Base-by-base conservation (phyloP, 2,888 invertebrate species). In the Drosophila birchii region DNA sequence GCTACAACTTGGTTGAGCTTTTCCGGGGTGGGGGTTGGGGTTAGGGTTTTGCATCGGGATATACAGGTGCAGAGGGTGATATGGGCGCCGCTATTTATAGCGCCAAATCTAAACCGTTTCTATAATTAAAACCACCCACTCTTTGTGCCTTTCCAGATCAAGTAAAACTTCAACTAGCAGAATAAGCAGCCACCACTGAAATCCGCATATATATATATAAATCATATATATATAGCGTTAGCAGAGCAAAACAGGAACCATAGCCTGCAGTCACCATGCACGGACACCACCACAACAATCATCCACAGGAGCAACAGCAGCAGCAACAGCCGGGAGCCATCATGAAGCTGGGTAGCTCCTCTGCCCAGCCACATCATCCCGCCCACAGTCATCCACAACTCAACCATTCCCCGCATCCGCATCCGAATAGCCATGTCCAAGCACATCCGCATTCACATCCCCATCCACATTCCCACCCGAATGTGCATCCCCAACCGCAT, bases 231-330 rank as follows among this genome's bases (percentile, higher is more conserved):
- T 55, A 53, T 44, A 64, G 55, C 34, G 34, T 49, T 60, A 69
- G 63, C 75, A 67, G 60, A 76, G 44, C 57, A 60, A 72, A 20
- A 23, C 36, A 53, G 57, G 63, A 73, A 53, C 43, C 58, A 53
- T 9, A 79, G 79, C 76, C 76, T 69, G 75, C 78, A 68, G 69
- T 23, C 63, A 80, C 78, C 67, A 82, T 82, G 82, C 84, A 84
- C 85, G 88, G 80, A 81, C 88, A 85, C 72, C 86, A 88, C 63
- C 76, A 80, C 41, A 79, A 80, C 41, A 79, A 75, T 47, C 81
- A 63, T 32, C 61, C 56, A 45, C 77, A 70, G 32, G 57, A 62
- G 36, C 69, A 44, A 39, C 73, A 61, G 43, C 70, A 67, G 18
- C 39, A 43, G 18, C 49, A 32, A 60, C 68, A 70, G 55, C 58